Base-by-base conservation (phyloP, 2,888 invertebrate species). In the Siphlonurus alternatus region DNA sequence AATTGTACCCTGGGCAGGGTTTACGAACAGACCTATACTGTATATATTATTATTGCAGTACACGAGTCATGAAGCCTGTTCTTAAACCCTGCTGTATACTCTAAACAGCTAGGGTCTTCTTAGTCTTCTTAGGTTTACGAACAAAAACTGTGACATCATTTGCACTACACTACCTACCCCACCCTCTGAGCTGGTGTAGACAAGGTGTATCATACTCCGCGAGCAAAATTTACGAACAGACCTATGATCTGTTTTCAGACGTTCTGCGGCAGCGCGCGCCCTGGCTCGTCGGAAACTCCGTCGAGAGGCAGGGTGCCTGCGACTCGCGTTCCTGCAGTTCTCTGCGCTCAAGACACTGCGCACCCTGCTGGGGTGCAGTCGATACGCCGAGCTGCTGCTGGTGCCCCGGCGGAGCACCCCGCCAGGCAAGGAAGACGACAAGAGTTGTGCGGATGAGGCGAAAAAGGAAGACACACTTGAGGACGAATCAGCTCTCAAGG, bases 261-360 rank as follows among this genome's bases (percentile, higher is more conserved):
- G 20, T 22, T 18, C 7, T 20, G 56, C 56, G 5, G 73, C 74
- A 64, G 69, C 71, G 1, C 72, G 71, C 64, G 66, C 71, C 20
- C 65, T 76, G 3, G 73, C 76, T 67, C 70, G 73, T 23, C 77
- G 76, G 66, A 71, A 78, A 53, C 71, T 79, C 24, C 73, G 75
- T 59, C 69, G 76, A 63, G 82, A 82, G 71, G 72, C 76, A 10
- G 72, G 75, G 24, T 74, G 74, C 64, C 69, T 81, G n/a, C 76
- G 77, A 66, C 70, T 81, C 66, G 76, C 79, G 0, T 77, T 77
- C 67, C 69, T 83, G 38, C 82, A 83, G 70, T 76, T 82, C 67
- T 76, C 80, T 2, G 81, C 83, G 1, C 72, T 83, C 66, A 83
- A 83, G 71, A 74, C 79, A 2, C 71, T 84, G 19, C 76, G 77